Conservation (phyloP, 2,888 invertebrate species). For the Ectropis crepuscularia region DNA sequence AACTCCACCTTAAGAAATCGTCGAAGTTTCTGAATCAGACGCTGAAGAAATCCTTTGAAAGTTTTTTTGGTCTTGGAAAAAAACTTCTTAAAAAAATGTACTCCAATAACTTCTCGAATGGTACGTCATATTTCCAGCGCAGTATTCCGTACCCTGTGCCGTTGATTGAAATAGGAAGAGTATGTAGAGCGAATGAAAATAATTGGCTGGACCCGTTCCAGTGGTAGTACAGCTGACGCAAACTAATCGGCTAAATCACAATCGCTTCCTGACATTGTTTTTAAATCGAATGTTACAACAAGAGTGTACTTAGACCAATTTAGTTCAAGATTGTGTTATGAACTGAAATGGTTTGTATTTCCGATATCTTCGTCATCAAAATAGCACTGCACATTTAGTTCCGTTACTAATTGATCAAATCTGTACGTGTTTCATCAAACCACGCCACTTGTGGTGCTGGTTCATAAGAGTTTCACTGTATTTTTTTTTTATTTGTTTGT, state of each 20-base stretch:
- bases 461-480: too few relatives aligned
- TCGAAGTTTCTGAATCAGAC: constrained; percentile 27
- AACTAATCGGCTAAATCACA: constrained; percentile 57
- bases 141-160: not conserved
- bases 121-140: not conserved
- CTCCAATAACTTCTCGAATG: not conserved
- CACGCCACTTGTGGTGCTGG: too few relatives aligned
- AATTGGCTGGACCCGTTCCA: constrained; percentile 44
- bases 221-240: constrained; percentile 49
- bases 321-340: too few relatives aligned
- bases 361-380: too few relatives aligned
- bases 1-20: not conserved
- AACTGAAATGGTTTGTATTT: not conserved
- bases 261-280: constrained; percentile 67
- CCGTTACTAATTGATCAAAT: too few relatives aligned
- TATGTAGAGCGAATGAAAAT: constrained; percentile 41
- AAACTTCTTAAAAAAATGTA: not conserved
- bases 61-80: not conserved
- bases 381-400: too few relatives aligned
- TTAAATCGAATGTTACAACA: constrained; percentile 54
- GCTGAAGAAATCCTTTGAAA: constrained; percentile 36
- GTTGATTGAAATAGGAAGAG: constrained; percentile 20
- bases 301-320: too few relatives aligned
- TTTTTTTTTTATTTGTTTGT: too few relatives aligned
- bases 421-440: too few relatives aligned